Evolutionary conservation across 2,888 invertebrate genomes (phyloP), one percentile per base, ranked within the genome.

Genomic region (Crossocerus cetratus): DNA sequence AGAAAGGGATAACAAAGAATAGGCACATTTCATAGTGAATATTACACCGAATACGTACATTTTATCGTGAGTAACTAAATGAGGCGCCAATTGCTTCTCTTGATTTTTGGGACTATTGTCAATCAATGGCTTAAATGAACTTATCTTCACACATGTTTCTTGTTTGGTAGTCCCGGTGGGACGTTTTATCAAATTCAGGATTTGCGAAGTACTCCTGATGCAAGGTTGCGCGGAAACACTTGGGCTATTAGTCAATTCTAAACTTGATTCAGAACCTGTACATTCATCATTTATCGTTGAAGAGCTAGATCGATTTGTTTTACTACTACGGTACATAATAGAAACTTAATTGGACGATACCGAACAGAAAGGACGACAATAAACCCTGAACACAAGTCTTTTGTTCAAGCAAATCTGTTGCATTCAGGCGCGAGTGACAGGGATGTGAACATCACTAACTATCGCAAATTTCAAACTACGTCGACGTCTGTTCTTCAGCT

Each of bases 161-260:
- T 58, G 42, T 4, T 60, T 57, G 8, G 2, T 14, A 42, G 20
- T 49, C n/a, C 53, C n/a, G 21, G 8, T 13, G 3, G 70, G 32
- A 14, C 55, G 58, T 13, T 72, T 55, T 13, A 80, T 67, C 54
- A 80, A 70, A n/a, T 62, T 70, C 16, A 80, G 64, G 55, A 80
- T 67, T 13, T 69, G 65, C 5, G 32, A 18, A 2, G 75, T 80
- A 62, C 59, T 78, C 20, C 80, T 72, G 20, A 62, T 3, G 43
- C 44, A 14, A 60, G 0, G 23, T 42, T 49, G 20, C 2, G 55
- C 22, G 8, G 44, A 20, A 42, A 43, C 65, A 44, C 55, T 21
- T 2, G n/a, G 0, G 8, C 22, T 45, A 16, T 14, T 20, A 45
- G 20, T 44, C 14, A 43, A 23, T 44, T 58, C 13, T 14, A 20